A percentile compares a stretch with the other conserved stretches of the same genome.
Conservation (phyloP, 1,140 invertebrate genomes). For the Apis florea region DNA sequence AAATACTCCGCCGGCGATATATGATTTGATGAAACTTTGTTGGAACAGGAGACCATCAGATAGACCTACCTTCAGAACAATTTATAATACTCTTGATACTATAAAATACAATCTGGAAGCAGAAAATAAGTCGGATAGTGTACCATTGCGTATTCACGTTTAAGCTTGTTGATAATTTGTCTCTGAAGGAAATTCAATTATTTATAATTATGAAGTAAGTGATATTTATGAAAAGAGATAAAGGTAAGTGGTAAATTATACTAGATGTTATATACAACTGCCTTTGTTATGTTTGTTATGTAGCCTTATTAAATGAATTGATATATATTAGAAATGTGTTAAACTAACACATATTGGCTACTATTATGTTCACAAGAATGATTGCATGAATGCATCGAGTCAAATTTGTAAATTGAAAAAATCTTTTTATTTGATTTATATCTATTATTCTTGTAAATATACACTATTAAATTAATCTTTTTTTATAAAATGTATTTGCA, state of each 20-base stretch:
- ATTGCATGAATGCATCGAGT: neutral
- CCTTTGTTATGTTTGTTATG: constrained; percentile 57
- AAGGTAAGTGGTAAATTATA: constrained; percentile 44
- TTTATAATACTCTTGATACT: constrained; percentile 85
- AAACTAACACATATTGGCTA: constrained; percentile 13
- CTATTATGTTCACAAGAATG: constrained; percentile 28
- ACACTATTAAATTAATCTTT: neutral
- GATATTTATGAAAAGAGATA: constrained; percentile 38
- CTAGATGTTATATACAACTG: constrained; percentile 42
- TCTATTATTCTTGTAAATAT: constrained; percentile 19
- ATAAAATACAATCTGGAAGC: constrained; percentile 83
- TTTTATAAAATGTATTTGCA: neutral
- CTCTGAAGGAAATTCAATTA: neutral
- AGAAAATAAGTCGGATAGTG: constrained; percentile 73
- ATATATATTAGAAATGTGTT: constrained; percentile 40
- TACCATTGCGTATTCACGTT: constrained; percentile 74
- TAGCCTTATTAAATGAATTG: constrained; percentile 39
- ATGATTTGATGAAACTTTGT: constrained; percentile 95
- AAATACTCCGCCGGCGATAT: constrained; percentile 93
- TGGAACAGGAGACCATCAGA: constrained; percentile 93
- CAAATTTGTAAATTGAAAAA: neutral
- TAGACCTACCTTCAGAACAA: constrained; percentile 90
- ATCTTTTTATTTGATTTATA: neutral
- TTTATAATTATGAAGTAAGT: constrained; percentile 29
- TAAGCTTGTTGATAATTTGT: constrained; percentile 51